phyloP scores from a whole-genome alignment of 2,113 vertebrate genomes.

The Cynopterus brachyotis region DNA sequence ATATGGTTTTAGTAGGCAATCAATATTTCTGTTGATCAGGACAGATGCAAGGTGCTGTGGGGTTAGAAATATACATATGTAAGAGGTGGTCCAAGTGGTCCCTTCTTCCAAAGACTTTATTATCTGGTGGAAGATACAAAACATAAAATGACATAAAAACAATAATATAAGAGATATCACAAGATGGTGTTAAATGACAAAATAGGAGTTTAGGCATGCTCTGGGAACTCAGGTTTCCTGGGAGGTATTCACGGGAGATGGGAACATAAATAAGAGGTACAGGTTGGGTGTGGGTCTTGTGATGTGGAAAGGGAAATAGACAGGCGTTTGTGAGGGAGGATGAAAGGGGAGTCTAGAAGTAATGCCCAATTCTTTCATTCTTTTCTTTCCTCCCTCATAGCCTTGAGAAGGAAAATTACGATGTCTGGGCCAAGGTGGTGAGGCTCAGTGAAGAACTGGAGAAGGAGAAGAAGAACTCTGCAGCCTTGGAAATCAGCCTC shows the following conservation, averaged over 20 bases:
- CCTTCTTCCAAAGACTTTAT: neutral
- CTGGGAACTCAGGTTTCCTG: neutral
- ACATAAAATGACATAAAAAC: neutral
- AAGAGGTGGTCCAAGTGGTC: neutral
- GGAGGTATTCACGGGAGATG: neutral
- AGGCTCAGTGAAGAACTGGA: constrained; percentile 89
- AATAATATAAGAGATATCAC: neutral
- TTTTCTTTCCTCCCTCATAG: constrained; percentile 78
- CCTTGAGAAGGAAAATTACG: constrained; percentile 90
- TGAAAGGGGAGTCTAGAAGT: neutral
- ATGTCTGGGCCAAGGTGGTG: constrained; percentile 88
- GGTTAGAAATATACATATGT: neutral
- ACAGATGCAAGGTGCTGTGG: neutral
- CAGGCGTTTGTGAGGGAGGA: neutral
- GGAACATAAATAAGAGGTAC: neutral
- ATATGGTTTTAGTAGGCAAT: neutral
- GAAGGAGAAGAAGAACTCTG: constrained; percentile 83
- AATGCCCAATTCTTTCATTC: neutral
- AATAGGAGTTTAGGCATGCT: neutral
- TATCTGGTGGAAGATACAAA: neutral
- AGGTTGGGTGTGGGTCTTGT: neutral
- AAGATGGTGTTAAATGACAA: neutral
- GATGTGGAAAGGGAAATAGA: neutral
- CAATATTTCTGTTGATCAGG: neutral
- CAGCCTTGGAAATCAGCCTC: constrained; percentile 87